phyloP scores from a whole-genome alignment of 2,113 vertebrate species.

The Bettongia penicillata region DNA sequence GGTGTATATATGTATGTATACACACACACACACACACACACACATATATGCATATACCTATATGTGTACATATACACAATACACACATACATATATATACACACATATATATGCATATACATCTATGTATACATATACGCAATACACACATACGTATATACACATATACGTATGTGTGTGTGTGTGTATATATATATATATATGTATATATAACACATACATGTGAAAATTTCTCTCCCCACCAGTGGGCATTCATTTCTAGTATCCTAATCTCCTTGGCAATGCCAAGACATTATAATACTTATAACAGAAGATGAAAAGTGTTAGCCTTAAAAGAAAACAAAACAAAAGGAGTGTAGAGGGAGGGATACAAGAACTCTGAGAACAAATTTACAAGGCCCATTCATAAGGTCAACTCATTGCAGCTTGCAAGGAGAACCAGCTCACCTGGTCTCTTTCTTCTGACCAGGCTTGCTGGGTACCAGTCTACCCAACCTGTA shows the following conservation, averaged over 20 bases:
- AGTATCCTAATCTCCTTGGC: not conserved
- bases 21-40: too few relatives aligned
- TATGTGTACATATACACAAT: too few relatives aligned
- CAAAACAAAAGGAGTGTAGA: too few relatives aligned
- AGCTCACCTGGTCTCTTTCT: not conserved
- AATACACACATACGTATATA: too few relatives aligned
- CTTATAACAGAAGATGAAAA: not conserved
- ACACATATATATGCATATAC: too few relatives aligned
- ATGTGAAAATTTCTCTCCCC: not conserved
- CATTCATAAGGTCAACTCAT: not conserved
- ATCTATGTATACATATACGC: too few relatives aligned
- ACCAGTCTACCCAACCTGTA: not conserved
- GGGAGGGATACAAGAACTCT: not conserved
- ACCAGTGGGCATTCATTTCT: not conserved
- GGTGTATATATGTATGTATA: too few relatives aligned
- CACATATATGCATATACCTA: too few relatives aligned
- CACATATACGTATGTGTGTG: too few relatives aligned
- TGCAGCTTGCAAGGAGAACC: not conserved
- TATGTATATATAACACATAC: too few relatives aligned
- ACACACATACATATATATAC: too few relatives aligned
- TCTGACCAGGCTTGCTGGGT: not conserved
- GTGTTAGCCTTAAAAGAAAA: not conserved
- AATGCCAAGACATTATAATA: not conserved
- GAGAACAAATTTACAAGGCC: not conserved
- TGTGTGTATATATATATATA: too few relatives aligned